Percentiles rank a stretch among this genome's conserved stretches.
phyloP scores from a whole-genome alignment of 2,888 invertebrate genomes.

The Leptopilina syphax region DNA sequence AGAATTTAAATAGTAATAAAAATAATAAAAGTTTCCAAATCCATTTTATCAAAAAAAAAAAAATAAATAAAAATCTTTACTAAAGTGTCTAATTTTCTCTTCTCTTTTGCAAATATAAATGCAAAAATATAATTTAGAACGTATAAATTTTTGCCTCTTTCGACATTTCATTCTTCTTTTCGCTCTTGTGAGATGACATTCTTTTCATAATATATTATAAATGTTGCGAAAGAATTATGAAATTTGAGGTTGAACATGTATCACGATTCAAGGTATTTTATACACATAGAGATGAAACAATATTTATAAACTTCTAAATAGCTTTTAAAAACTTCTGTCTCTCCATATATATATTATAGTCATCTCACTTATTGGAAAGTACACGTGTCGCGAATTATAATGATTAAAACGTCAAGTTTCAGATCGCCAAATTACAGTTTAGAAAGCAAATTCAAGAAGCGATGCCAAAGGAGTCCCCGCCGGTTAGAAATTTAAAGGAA shows the following conservation, averaged over 20 bases:
- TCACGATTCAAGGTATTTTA: neutral
- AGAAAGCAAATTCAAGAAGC: conserved; percentile 56
- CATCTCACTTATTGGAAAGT: conserved; percentile 4
- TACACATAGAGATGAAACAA: neutral
- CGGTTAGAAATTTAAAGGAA: conserved; percentile 27
- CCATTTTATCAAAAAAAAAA: too few species aligned
- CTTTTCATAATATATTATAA: neutral
- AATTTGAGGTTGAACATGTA: conserved; percentile 1
- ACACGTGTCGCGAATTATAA: conserved; percentile 21
- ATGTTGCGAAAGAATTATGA: conserved; percentile 13
- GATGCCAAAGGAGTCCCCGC: conserved; percentile 49
- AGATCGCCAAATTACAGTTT: conserved; percentile 57
- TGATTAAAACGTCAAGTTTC: conserved; percentile 23
- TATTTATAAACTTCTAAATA: neutral
- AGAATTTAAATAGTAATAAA: too few species aligned
- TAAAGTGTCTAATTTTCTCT: too few species aligned
- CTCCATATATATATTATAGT: conserved; percentile 2
- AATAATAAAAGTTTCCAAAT: too few species aligned
- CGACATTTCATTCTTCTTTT: neutral
- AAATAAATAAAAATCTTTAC: too few species aligned
- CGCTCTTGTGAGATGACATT: conserved; percentile 5
- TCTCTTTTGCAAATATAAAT: neutral
- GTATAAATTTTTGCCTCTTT: conserved; percentile 16
- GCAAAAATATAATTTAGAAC: conserved; percentile 5
- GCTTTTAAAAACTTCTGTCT: neutral